These are phyloP conservation scores for Phrynosoma platyrhinos DNA, from an alignment of 2,113 vertebrate species.

Conservation along the genomic window DNA sequence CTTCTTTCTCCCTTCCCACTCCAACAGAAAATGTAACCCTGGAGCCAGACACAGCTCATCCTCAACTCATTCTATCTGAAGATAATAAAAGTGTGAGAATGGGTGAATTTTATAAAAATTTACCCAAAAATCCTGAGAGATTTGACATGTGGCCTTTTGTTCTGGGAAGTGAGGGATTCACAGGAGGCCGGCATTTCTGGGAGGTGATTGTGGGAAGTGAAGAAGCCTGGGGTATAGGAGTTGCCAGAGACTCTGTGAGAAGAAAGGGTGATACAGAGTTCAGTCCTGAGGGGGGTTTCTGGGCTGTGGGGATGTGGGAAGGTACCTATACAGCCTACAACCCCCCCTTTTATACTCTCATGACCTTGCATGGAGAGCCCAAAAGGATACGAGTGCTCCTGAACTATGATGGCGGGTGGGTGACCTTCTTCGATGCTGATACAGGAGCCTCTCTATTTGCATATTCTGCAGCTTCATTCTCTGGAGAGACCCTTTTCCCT, in stretches of 20 bases:
- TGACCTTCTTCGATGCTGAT: constrained; percentile 14
- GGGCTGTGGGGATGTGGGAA: constrained; percentile 8
- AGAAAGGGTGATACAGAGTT: not conserved
- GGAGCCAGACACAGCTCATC: constrained; percentile 6
- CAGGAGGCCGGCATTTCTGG: not conserved
- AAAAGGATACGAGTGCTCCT: constrained; percentile 1
- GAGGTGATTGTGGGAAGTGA: not conserved
- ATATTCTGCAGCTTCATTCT: not conserved
- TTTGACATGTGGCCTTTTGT: constrained; percentile 6
- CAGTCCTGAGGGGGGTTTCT: not conserved
- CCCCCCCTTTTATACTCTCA: not conserved
- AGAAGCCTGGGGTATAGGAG: not conserved
- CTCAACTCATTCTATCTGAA: not conserved
- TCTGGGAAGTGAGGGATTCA: not conserved
- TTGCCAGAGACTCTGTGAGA: not conserved
- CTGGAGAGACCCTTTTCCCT: not conserved
- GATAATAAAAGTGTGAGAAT: not conserved
- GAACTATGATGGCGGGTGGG: constrained; percentile 1
- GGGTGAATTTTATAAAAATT: not conserved
- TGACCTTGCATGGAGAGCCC: constrained; percentile 1
- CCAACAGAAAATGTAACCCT: not conserved
- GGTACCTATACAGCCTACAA: not conserved
- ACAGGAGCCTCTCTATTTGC: not conserved
- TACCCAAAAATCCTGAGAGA: not conserved
- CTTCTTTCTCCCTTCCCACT: not conserved